Evolutionary conservation across 2,888 invertebrate species (phyloP).

Genomic region (Erynnis tages): DNA sequence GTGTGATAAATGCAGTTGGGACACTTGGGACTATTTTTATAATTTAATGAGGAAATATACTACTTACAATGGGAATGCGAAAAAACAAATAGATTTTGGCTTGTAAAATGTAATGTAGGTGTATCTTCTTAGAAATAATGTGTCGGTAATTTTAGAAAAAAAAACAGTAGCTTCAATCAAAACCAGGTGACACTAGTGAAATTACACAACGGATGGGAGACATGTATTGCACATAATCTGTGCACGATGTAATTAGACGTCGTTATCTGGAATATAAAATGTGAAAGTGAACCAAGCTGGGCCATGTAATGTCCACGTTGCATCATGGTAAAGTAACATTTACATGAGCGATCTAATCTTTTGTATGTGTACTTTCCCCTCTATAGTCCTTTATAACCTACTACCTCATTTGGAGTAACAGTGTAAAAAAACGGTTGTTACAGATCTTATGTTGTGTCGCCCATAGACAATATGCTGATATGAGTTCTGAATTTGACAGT

Average conservation of each 20-base stretch:
- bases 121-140: no score
- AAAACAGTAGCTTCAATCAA: background rate
- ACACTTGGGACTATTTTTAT: no score
- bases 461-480: background rate
- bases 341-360: slow-evolving; percentile 30
- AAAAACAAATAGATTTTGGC: no score
- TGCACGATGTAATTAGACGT: slow-evolving; percentile 18
- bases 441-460: background rate
- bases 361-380: slow-evolving; percentile 14
- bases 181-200: background rate
- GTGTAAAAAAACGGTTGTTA: no score
- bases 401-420: no score
- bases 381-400: background rate
- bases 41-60: no score
- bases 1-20: no score
- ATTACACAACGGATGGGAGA: slow-evolving; percentile 2
- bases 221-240: slow-evolving; percentile 17
- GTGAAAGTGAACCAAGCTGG: slow-evolving; percentile 29
- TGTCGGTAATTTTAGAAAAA: no score
- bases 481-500: no score
- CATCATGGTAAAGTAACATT: slow-evolving; percentile 32
- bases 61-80: no score
- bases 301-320: slow-evolving; percentile 33
- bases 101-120: no score
- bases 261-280: slow-evolving; percentile 30